Percentiles rank a stretch among this genome's conserved stretches.
Conservation (phyloP, 2,113 vertebrate genomes). For the Perca flavescens region DNA sequence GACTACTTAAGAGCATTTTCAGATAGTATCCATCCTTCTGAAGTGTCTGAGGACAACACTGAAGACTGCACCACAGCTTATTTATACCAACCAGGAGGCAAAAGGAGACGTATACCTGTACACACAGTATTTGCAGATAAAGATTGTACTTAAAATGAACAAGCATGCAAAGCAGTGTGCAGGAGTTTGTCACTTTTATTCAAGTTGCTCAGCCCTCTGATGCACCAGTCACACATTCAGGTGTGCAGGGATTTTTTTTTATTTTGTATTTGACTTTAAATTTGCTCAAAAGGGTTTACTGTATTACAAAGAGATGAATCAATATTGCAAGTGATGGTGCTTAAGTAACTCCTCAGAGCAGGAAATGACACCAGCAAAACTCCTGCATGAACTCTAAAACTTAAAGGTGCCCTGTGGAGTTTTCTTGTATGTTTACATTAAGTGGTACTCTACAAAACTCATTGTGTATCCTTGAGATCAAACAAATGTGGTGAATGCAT, state of each 20-base stretch:
- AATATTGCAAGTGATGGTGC: background rate
- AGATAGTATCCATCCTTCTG: background rate
- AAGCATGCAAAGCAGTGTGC: background rate
- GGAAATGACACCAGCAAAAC: background rate
- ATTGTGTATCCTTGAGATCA: background rate
- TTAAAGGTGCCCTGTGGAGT: background rate
- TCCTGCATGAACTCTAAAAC: background rate
- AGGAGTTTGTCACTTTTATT: background rate
- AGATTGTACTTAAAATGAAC: background rate
- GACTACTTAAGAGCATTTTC: background rate
- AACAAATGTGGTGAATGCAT: background rate
- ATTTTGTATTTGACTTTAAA: background rate
- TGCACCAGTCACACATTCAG: background rate
- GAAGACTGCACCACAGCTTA: slow-evolving; percentile 2
- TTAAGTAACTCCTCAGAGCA: background rate
- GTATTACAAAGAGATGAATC: background rate
- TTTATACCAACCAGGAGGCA: background rate
- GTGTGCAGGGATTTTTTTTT: background rate
- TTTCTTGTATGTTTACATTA: background rate
- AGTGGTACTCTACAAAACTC: background rate
- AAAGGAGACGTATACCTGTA: background rate
- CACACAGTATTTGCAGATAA: background rate
- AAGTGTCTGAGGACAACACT: background rate
- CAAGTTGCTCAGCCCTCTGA: background rate
- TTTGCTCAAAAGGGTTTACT: background rate